Evolutionary conservation across 2,113 vertebrate genomes (phyloP).

Genomic region (Dendropsophus ebraccatus): DNA sequence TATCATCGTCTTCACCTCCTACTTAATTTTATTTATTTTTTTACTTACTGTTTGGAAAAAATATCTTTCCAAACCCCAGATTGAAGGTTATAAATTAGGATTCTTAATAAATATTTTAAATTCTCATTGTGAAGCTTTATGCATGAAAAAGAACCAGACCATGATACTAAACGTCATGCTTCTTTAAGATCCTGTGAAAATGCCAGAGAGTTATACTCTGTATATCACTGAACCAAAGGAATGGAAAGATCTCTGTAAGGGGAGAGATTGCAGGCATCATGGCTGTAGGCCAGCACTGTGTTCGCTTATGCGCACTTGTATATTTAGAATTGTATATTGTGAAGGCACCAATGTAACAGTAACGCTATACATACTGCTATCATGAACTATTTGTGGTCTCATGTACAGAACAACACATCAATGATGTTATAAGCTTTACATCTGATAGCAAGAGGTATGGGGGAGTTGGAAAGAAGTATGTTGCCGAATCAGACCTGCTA

Average conservation of each 20-base stretch:
- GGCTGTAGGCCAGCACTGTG: background rate
- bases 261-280: background rate
- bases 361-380: too few relatives aligned
- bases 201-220: background rate
- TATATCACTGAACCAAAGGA: background rate
- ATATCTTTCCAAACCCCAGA: background rate
- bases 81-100: background rate
- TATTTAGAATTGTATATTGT: background rate
- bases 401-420: too few relatives aligned
- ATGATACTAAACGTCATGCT: background rate
- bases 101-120: slow-evolving; percentile 5
- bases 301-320: background rate
- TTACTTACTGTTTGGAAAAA: background rate
- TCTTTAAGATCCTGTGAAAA: background rate
- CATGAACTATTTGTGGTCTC: too few relatives aligned
- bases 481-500: too few relatives aligned
- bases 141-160: background rate
- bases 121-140: background rate
- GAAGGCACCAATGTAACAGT: background rate
- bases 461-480: too few relatives aligned
- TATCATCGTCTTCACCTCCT: background rate
- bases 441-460: too few relatives aligned
- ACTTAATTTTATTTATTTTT: background rate
- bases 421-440: too few relatives aligned
- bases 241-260: background rate